Evolutionary conservation across 2,888 invertebrate species (phyloP), one percentile per base, ranked within the genome.

Genomic region (Polietes domitor): DNA sequence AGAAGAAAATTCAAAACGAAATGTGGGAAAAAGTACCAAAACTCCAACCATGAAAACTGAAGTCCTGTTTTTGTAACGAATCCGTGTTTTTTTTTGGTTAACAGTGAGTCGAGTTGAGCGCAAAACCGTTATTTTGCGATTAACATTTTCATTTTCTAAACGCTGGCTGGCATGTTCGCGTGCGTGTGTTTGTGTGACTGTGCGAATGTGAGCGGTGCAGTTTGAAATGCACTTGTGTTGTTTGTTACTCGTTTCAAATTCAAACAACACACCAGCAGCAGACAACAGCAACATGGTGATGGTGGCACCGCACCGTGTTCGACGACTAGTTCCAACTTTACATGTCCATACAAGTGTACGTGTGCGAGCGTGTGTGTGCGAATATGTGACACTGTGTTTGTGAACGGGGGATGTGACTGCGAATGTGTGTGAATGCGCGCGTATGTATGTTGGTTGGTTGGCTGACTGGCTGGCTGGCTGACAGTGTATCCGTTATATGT

Each of bases 191-290:
- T 68, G 65, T 73, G 26, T 68, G 28, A 61, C 19, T 65, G 28
- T 76, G 32, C 17, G 71, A 47, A 47, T 70, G 21, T 26, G 41
- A 32, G 37, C 41, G 55, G 24, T 71, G 73, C 55, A 76, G 41
- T 77, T 47, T 32, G 55, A 24, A 80, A 70, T 81, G 81, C 78
- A 84, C 83, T 83, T 77, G 83, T 80, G 58, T 61, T 41, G 43
- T 68, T 41, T 43, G 68, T 84, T 84, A 84, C 84, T 81, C 76
- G 81, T 84, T 84, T 81, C 72, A 76, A 81, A 73, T 84, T 81
- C 72, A 76, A 81, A 73, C 65, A 43, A 28, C n/a, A 78, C 80
- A 71, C 80, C 71, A 78, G 47, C 71, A 19, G 76, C 80, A 63
- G 75, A 53, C 71, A 24, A 61, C 28, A 24, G 24, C 55, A 28